A percentile compares a stretch with the other conserved stretches of the same genome.
Evolutionary conservation across 1,140 invertebrate species (phyloP).

Genomic region (Teleopsis dalmanni): DNA sequence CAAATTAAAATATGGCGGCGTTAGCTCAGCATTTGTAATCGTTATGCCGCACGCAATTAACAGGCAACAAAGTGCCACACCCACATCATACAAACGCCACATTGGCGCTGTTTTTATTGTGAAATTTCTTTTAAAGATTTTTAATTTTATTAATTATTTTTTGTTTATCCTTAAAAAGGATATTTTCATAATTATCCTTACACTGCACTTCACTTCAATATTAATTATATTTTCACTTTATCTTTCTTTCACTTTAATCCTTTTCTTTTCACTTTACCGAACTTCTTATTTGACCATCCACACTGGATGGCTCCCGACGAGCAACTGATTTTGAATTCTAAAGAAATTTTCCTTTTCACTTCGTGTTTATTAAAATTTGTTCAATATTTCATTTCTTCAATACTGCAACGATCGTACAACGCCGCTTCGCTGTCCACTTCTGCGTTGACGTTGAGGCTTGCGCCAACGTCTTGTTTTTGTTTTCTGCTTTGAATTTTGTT

Average conservation of each 20-base stretch:
- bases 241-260: neutral
- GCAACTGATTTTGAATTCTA: conserved; percentile 29
- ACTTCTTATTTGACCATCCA: conserved; percentile 28
- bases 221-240: neutral
- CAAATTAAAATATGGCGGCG: conserved; percentile 89
- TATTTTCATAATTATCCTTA: neutral
- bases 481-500: no score
- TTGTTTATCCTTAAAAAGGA: neutral
- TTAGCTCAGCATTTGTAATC: conserved; percentile 48
- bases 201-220: neutral
- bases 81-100: conserved; percentile 7
- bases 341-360: conserved; percentile 15
- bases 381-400: conserved; percentile 10
- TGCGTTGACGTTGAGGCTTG: neutral
- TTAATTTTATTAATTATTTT: neutral
- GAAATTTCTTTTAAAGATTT: neutral
- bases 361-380: conserved; percentile 1
- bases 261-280: conserved; percentile 14
- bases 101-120: conserved; percentile 7
- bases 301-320: conserved; percentile 41
- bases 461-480: no score
- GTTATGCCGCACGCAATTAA: neutral
- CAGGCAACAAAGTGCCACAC: conserved; percentile 9
- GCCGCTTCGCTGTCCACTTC: conserved; percentile 2
- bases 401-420: neutral